Percentiles rank a stretch among this genome's conserved stretches.
Evolutionary conservation across 2,797 vertebrate genomes (phyloP).

Genomic region (Pseudomugil tenellus): DNA sequence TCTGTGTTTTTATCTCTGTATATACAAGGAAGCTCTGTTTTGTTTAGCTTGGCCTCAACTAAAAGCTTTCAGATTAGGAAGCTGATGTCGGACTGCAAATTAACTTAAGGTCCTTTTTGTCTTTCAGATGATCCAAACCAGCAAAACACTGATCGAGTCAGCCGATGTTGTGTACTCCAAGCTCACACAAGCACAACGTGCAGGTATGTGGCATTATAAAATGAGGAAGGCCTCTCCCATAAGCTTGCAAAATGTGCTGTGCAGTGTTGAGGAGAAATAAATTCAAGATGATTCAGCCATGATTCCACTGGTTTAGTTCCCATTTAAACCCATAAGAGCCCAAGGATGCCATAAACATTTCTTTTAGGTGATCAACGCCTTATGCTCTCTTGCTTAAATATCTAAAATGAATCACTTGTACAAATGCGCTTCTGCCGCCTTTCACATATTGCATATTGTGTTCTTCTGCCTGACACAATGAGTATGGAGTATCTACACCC

Average conservation of each 20-base stretch:
- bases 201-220: conserved; percentile 77
- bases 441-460: conserved; percentile 10
- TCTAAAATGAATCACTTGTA: not conserved
- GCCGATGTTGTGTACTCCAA: conserved; percentile 88
- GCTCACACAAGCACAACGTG: conserved; percentile 90
- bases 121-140: conserved; percentile 92
- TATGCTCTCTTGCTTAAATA: not conserved
- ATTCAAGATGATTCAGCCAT: conserved; percentile 2
- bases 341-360: not conserved
- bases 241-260: not conserved
- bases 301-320: conserved; percentile 8
- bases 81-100: conserved; percentile 1
- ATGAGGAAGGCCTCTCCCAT: not conserved
- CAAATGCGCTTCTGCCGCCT: conserved; percentile 2
- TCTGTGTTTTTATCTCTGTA: not conserved
- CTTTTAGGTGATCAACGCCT: not conserved
- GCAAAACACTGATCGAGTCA: conserved; percentile 91
- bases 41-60: not conserved
- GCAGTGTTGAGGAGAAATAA: conserved; percentile 2
- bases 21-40: not conserved
- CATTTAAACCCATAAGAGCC: not conserved
- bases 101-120: conserved; percentile 38
- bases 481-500: conserved; percentile 17
- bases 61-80: not conserved
- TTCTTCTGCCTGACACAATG: conserved; percentile 16